These are phyloP conservation scores for Melanotaenia nigrans DNA, from an alignment of 2,797 vertebrate genomes.

Conservation along the genomic window DNA sequence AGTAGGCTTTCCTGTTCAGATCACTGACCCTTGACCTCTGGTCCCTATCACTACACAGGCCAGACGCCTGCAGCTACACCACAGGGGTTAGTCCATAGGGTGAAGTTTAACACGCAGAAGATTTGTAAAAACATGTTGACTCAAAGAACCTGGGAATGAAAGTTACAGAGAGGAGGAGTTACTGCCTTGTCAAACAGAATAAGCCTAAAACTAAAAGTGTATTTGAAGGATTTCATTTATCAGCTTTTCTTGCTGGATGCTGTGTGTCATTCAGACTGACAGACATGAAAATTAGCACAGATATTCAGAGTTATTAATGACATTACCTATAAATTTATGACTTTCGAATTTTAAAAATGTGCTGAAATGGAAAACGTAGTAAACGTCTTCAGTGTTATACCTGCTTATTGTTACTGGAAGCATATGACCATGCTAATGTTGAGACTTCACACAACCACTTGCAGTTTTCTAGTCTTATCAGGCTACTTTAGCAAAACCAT, in stretches of 20 bases:
- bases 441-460: neutral
- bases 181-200: neutral
- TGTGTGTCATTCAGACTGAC: neutral
- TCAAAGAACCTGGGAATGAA: slow-evolving; percentile 5
- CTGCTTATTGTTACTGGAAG: neutral
- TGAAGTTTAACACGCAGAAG: slow-evolving; percentile 28
- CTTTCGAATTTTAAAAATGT: neutral
- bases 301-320: neutral
- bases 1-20: slow-evolving; percentile 70
- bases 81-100: neutral
- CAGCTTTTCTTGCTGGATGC: neutral
- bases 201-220: neutral
- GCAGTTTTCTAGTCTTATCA: neutral
- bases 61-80: slow-evolving; percentile 45
- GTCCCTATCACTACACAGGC: slow-evolving; percentile 49
- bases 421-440: neutral
- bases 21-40: slow-evolving; percentile 64
- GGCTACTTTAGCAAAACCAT: neutral
- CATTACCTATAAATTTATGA: neutral
- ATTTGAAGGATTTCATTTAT: neutral
- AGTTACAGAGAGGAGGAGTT: neutral
- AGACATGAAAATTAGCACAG: neutral
- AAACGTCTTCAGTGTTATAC: neutral
- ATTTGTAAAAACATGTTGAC: slow-evolving; percentile 12
- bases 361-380: neutral